Percentiles rank a stretch among this genome's conserved stretches.
Evolutionary conservation across 1,140 invertebrate species (phyloP).

Genomic region (Zaprionus taronus): DNA sequence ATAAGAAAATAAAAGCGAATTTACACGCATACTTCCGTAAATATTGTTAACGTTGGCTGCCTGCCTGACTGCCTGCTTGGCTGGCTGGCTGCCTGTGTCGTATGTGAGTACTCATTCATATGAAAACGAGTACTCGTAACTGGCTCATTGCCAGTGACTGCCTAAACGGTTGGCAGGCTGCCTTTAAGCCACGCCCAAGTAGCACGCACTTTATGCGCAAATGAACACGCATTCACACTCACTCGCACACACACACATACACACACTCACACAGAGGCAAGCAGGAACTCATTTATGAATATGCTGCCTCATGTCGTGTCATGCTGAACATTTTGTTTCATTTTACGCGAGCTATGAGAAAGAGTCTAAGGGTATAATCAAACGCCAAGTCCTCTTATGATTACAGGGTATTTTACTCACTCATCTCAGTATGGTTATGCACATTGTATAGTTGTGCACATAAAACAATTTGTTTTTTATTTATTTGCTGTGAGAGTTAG

Average conservation of each 20-base stretch:
- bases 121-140: constrained; percentile 36
- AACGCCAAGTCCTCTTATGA: background rate
- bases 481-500: background rate
- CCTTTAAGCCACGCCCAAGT: constrained; percentile 49
- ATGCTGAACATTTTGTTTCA: constrained; percentile 15
- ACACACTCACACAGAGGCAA: constrained; percentile 4
- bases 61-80: constrained; percentile 7
- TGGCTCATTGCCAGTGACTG: constrained; percentile 33
- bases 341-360: background rate
- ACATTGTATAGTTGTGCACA: background rate
- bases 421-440: background rate
- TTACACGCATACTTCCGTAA: constrained; percentile 5
- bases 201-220: constrained; percentile 52
- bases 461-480: no score
- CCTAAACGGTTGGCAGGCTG: constrained; percentile 18
- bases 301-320: constrained; percentile 48
- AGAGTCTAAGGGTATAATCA: background rate
- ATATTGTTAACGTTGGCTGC: constrained; percentile 3
- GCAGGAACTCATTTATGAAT: constrained; percentile 50
- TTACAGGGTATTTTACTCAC: background rate
- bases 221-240: constrained; percentile 50
- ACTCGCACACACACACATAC: constrained; percentile 19
- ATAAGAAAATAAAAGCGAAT: constrained; percentile 6
- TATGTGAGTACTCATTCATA: constrained; percentile 38
- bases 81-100: constrained; percentile 3